These are phyloP conservation scores for Pristionchus entomophagus DNA, from an alignment of 2,888 invertebrate genomes.

Conservation along the genomic window DNA sequence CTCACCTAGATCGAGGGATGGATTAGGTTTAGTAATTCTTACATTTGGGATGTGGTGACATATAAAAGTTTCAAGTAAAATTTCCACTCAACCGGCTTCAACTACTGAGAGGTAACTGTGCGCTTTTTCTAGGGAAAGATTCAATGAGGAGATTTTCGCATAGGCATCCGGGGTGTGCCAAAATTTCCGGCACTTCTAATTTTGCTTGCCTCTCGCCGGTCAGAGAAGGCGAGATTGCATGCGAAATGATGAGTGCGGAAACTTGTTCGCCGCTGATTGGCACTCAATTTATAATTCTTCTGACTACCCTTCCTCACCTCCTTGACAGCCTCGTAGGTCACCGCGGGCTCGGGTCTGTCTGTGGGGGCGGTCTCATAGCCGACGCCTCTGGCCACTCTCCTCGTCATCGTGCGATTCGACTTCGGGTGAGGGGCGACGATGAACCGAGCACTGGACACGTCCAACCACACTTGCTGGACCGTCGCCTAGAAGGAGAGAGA, in stretches of 20 bases:
- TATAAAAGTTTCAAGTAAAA: no score
- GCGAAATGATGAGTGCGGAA: no score
- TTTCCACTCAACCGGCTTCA: no score
- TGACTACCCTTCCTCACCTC: no score
- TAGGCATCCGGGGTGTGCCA: background rate
- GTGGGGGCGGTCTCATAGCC: slow-evolving; percentile 40
- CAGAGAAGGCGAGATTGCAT: no score
- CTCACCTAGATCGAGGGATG: background rate
- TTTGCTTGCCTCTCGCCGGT: background rate
- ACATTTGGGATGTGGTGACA: no score
- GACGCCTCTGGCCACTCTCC: slow-evolving; percentile 9
- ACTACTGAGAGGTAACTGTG: no score
- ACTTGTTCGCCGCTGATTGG: no score
- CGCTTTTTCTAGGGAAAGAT: no score
- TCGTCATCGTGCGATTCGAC: slow-evolving; percentile 4
- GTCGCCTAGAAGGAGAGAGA: background rate
- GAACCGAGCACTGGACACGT: slow-evolving; percentile 8
- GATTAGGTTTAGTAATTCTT: no score
- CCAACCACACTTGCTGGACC: slow-evolving; percentile 41
- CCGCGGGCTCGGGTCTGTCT: slow-evolving; percentile 33
- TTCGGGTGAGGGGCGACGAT: slow-evolving; percentile 10
- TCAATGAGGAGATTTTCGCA: no score
- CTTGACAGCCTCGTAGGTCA: slow-evolving; percentile 25
- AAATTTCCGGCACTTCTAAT: background rate
- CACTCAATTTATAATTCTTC: no score